Evolutionary conservation across 2,888 invertebrate species (phyloP).

Genomic region (Panorpa germanica): DNA sequence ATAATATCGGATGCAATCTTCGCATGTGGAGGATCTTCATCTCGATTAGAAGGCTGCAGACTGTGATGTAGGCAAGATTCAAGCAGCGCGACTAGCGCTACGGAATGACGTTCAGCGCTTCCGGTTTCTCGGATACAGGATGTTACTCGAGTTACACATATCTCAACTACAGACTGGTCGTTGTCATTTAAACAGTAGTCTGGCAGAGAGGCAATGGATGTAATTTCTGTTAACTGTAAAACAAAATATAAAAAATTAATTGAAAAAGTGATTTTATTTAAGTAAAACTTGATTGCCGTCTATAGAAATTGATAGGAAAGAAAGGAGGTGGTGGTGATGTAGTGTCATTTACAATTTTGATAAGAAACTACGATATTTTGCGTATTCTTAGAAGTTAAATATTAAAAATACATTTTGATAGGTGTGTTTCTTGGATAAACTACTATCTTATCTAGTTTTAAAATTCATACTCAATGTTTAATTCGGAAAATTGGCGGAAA

Average conservation of each 20-base stretch:
- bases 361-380: too few species aligned
- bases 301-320: conserved; percentile 1
- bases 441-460: too few species aligned
- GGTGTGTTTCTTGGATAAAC: too few species aligned
- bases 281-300: conserved; percentile 7
- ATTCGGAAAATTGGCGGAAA: too few species aligned
- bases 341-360: too few species aligned
- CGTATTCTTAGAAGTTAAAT: too few species aligned
- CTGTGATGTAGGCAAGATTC: conserved; percentile 82
- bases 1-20: conserved; percentile 92
- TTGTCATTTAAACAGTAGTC: conserved; percentile 75
- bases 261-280: conserved; percentile 6
- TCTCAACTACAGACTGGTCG: conserved; percentile 89
- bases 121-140: conserved; percentile 80
- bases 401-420: too few species aligned
- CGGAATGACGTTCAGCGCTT: conserved; percentile 71
- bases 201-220: conserved; percentile 62
- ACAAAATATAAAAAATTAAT: conserved; percentile 10
- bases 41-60: conserved; percentile 53
- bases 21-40: conserved; percentile 87
- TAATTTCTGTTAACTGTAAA: conserved; percentile 48
- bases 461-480: too few species aligned
- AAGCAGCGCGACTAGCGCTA: conserved; percentile 62
- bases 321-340: too few species aligned
- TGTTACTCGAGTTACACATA: conserved; percentile 79